Evolutionary conservation across 2,113 vertebrate species (phyloP).

Genomic region (Eleginops maclovinus): DNA sequence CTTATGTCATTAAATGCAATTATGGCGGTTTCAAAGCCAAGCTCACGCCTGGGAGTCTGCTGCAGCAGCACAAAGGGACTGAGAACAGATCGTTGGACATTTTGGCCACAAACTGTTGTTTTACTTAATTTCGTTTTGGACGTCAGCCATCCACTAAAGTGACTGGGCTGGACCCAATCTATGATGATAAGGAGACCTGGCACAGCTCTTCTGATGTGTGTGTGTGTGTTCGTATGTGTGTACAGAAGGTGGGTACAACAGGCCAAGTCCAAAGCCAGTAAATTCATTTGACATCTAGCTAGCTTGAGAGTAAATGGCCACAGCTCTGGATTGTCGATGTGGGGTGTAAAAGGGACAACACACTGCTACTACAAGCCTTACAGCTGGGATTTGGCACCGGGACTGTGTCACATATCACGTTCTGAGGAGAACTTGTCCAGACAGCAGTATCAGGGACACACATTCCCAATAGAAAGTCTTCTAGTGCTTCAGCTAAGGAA

Average conservation of each 20-base stretch:
- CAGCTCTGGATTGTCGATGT: constrained; percentile 43
- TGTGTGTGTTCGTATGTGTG: constrained; percentile 40
- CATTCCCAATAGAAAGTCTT: background rate
- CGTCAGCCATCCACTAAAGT: constrained; percentile 57
- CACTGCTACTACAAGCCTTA: background rate
- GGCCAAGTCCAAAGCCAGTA: constrained; percentile 42
- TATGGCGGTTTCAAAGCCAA: constrained; percentile 9
- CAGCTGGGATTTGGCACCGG: constrained; percentile 13
- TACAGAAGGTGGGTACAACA: constrained; percentile 38
- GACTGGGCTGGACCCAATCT: constrained; percentile 51
- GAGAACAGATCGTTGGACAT: constrained; percentile 26
- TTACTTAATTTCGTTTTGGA: constrained; percentile 67
- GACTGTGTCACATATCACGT: constrained; percentile 1
- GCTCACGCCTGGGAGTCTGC: constrained; percentile 41
- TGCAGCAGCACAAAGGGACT: constrained; percentile 31
- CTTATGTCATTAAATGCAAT: constrained; percentile 34
- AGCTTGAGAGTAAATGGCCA: constrained; percentile 36
- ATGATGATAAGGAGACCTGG: constrained; percentile 66
- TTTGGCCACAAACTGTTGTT: constrained; percentile 60
- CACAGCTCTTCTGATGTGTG: constrained; percentile 20
- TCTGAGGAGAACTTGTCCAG: constrained; percentile 3
- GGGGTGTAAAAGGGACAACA: background rate
- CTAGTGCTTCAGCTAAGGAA: constrained; percentile 9
- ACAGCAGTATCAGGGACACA: constrained; percentile 1
- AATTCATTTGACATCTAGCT: constrained; percentile 58